phyloP scores from a whole-genome alignment of 2,113 vertebrate genomes.

The Corvus moneduloides region DNA sequence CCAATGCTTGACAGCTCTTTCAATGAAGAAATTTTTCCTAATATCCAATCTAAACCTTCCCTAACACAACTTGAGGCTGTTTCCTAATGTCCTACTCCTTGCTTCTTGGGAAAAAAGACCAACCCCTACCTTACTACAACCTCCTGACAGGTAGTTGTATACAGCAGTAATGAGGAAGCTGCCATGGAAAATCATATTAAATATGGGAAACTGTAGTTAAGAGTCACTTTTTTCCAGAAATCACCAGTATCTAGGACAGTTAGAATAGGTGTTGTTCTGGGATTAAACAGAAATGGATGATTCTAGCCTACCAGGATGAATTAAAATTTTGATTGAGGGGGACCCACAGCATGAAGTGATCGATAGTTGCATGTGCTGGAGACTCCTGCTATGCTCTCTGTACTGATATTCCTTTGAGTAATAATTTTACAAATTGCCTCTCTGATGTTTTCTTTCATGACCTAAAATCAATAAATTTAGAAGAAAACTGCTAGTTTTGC shows the following conservation, averaged over 20 bases:
- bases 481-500: not conserved
- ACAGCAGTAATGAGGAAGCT: not conserved
- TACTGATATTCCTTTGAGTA: not conserved
- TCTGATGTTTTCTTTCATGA: not conserved
- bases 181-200: not conserved
- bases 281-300: not conserved
- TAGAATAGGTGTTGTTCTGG: not conserved
- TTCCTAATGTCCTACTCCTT: not conserved
- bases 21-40: not conserved
- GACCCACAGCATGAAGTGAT: not conserved
- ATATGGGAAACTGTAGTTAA: not conserved
- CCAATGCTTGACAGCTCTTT: not conserved
- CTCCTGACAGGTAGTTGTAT: not conserved
- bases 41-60: not conserved
- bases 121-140: not conserved
- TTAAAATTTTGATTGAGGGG: not conserved
- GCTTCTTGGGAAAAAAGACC: not conserved
- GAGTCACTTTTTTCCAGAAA: not conserved
- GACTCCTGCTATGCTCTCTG: not conserved
- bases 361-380: not conserved
- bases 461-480: not conserved
- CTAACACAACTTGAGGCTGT: not conserved
- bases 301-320: not conserved
- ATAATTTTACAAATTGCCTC: not conserved
- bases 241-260: not conserved